These are phyloP conservation scores for Tenthredo distinguenda DNA, from an alignment of 2,888 invertebrate genomes.

Conservation along the genomic window DNA sequence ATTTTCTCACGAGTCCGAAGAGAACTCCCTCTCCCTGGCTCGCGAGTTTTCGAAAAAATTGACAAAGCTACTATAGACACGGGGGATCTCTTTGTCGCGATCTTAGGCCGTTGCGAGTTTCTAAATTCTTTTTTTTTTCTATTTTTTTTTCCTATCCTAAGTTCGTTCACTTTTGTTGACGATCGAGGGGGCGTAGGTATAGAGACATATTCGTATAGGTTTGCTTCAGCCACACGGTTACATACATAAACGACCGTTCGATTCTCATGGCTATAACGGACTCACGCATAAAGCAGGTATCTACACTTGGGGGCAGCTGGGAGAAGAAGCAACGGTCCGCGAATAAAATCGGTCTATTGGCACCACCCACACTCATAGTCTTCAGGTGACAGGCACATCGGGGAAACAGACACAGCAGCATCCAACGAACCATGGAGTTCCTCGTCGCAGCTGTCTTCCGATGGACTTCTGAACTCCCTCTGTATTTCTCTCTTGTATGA, in stretches of 20 bases:
- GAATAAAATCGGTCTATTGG: slow-evolving; percentile 46
- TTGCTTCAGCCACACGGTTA: not conserved
- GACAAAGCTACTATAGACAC: not conserved
- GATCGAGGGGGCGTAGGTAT: slow-evolving; percentile 31
- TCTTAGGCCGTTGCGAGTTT: not conserved
- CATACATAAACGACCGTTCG: not conserved
- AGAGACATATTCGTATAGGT: not conserved
- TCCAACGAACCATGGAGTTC: slow-evolving; percentile 18
- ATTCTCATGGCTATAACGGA: slow-evolving; percentile 1
- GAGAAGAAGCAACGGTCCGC: slow-evolving; percentile 28
- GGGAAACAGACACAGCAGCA: slow-evolving; percentile 9
- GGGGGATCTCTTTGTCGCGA: not conserved
- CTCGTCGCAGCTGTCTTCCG: slow-evolving; percentile 33
- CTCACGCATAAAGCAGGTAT: slow-evolving; percentile 5
- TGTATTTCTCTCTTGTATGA: not conserved
- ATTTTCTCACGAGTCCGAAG: slow-evolving; percentile 31
- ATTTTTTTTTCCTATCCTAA: not conserved
- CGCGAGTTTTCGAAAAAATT: not conserved
- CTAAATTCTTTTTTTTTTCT: not conserved
- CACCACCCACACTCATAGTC: slow-evolving; percentile 42
- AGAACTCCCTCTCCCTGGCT: no score
- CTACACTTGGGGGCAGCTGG: slow-evolving; percentile 22
- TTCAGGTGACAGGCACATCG: slow-evolving; percentile 42
- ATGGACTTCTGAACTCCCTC: slow-evolving; percentile 27
- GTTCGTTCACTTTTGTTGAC: slow-evolving; percentile 38